Evolutionary conservation across 2,888 invertebrate genomes (phyloP).

Genomic region (Lithophane socia): DNA sequence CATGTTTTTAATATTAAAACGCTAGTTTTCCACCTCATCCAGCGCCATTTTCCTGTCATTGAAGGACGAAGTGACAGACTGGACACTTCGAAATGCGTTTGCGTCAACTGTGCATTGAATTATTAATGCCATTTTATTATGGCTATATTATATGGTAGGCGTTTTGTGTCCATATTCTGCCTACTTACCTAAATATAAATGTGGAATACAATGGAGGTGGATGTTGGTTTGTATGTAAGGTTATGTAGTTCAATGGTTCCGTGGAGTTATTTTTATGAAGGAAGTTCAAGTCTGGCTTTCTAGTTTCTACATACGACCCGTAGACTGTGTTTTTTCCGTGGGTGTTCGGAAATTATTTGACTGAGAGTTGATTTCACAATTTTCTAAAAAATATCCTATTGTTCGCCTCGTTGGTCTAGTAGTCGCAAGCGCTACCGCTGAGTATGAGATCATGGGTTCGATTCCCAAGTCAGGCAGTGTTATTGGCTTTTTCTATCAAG

Average conservation of each 20-base stretch:
- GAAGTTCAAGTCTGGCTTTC: slow-evolving; percentile 25
- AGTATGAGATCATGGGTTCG: neutral
- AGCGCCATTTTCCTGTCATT: slow-evolving; percentile 84
- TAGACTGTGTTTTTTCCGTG: neutral
- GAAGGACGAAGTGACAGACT: slow-evolving; percentile 79
- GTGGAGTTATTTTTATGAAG: slow-evolving; percentile 52
- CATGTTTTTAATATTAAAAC: slow-evolving; percentile 80
- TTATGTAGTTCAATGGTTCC: slow-evolving; percentile 48
- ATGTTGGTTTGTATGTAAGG: slow-evolving; percentile 43
- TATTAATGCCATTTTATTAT: slow-evolving; percentile 74
- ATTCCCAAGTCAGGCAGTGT: neutral
- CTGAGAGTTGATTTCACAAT: neutral
- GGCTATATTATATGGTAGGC: slow-evolving; percentile 63
- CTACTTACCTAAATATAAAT: slow-evolving; percentile 73
- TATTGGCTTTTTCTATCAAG: neutral
- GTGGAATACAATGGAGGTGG: slow-evolving; percentile 61
- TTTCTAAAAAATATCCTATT: neutral
- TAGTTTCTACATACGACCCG: slow-evolving; percentile 9
- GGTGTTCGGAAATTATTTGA: neutral
- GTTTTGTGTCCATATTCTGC: slow-evolving; percentile 69
- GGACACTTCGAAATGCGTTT: slow-evolving; percentile 79
- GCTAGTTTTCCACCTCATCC: slow-evolving; percentile 81
- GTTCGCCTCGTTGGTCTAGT: neutral
- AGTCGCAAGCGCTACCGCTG: neutral
- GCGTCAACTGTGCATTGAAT: slow-evolving; percentile 77